Evolutionary conservation across 1,140 invertebrate species (phyloP).

Genomic region (Drosophila serrata): DNA sequence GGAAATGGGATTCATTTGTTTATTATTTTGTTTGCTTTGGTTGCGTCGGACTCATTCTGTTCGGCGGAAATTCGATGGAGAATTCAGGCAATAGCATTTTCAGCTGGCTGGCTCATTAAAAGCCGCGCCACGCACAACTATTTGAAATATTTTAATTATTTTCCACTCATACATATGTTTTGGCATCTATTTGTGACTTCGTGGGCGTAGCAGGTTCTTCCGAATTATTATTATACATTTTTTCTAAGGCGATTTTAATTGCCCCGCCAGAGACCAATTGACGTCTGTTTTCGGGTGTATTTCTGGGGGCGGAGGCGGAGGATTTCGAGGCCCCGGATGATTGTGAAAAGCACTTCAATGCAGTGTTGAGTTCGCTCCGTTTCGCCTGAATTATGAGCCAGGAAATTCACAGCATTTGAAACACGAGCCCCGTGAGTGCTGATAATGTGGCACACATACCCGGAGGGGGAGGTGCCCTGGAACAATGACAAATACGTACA

Average conservation of each 20-base stretch:
- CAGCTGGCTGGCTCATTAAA: constrained; percentile 60
- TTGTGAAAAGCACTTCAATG: constrained; percentile 69
- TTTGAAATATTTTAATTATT: constrained; percentile 79
- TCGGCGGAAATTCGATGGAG: constrained; percentile 39
- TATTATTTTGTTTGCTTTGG: constrained; percentile 53
- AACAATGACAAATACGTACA: constrained; percentile 60
- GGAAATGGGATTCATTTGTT: constrained; percentile 55
- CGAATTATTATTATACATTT: constrained; percentile 34
- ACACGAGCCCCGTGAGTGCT: constrained; percentile 76
- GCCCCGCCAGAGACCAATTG: constrained; percentile 65
- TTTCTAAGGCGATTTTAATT: constrained; percentile 70
- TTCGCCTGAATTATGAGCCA: constrained; percentile 34
- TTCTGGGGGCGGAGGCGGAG: not conserved
- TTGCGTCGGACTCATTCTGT: constrained; percentile 28
- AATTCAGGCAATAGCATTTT: constrained; percentile 41
- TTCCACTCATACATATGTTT: constrained; percentile 56
- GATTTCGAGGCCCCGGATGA: constrained; percentile 17
- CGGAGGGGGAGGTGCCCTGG: not conserved
- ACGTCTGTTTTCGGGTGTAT: constrained; percentile 40
- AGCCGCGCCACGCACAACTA: constrained; percentile 66
- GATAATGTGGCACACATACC: constrained; percentile 48
- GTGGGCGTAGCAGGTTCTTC: constrained; percentile 51
- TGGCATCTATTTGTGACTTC: constrained; percentile 10
- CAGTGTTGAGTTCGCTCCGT: constrained; percentile 28
- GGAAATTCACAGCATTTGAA: constrained; percentile 53